phyloP scores from a whole-genome alignment of 1,140 invertebrate species.

The Pseudoatta argentina region DNA sequence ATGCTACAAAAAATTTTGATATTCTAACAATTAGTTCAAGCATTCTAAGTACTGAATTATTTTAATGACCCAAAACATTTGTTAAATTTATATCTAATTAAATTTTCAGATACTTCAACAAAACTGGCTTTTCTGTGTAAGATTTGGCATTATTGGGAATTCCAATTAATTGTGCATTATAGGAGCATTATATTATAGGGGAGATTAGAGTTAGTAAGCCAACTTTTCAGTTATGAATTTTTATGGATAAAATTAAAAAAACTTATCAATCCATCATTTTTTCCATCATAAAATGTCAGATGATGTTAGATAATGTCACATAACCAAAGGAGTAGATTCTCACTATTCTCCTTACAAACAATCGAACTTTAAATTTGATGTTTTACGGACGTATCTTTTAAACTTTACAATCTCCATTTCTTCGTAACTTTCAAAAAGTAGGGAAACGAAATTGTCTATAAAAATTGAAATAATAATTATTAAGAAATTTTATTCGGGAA shows the following conservation, averaged over 20 bases:
- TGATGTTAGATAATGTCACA: not conserved
- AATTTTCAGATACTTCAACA: too few relatives aligned
- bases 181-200: too few relatives aligned
- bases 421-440: not conserved
- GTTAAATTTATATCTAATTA: too few relatives aligned
- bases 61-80: too few relatives aligned
- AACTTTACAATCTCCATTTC: not conserved
- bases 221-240: not conserved
- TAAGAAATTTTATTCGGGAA: not conserved
- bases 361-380: conserved; percentile 39
- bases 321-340: not conserved
- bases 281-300: conserved; percentile 20
- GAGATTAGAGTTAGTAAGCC: not conserved
- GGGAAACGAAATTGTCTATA: not conserved
- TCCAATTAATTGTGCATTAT: too few relatives aligned
- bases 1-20: too few relatives aligned
- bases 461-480: conserved; percentile 9
- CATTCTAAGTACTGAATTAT: too few relatives aligned
- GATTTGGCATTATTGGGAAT: conserved; percentile 6
- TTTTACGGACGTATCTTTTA: not conserved
- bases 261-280: too few relatives aligned
- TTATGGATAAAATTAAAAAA: not conserved
- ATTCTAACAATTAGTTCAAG: too few relatives aligned
- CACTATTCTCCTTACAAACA: not conserved
- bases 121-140: not conserved